Percentiles rank a stretch among this genome's conserved stretches.
phyloP scores from a whole-genome alignment of 1,140 invertebrate species.

The Conus ventricosus region DNA sequence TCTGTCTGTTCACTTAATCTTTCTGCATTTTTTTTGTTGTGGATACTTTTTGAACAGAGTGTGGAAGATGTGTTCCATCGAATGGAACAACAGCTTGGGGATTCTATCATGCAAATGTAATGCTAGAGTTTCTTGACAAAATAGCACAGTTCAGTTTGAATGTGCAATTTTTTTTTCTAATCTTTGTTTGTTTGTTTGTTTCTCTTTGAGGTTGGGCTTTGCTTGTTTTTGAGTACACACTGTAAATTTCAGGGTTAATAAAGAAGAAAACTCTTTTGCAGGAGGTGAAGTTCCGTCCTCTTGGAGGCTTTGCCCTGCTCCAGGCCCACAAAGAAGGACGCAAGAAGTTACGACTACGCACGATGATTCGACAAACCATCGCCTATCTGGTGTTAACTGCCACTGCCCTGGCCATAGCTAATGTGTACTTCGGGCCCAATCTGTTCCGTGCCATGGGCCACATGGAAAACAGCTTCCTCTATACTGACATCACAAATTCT shows the following conservation, averaged over 20 bases:
- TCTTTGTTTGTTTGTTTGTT: too few relatives aligned
- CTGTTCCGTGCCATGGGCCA: conserved; percentile 48
- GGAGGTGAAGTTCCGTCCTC: conserved; percentile 67
- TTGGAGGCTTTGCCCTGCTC: conserved; percentile 66
- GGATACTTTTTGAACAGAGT: too few relatives aligned
- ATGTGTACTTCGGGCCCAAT: conserved; percentile 51
- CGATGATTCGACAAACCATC: conserved; percentile 62
- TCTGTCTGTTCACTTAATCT: too few relatives aligned
- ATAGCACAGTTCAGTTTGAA: too few relatives aligned
- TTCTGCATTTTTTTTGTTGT: too few relatives aligned
- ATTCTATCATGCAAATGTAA: too few relatives aligned
- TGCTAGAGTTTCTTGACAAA: too few relatives aligned
- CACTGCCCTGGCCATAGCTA: conserved; percentile 59
- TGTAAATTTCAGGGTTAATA: not conserved
- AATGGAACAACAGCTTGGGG: too few relatives aligned
- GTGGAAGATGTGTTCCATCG: too few relatives aligned
- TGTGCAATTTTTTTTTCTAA: too few relatives aligned
- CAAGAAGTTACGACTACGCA: conserved; percentile 60
- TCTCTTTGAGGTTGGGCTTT: not conserved
- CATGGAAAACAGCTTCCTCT: conserved; percentile 50
- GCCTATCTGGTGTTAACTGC: conserved; percentile 63
- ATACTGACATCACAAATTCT: conserved; percentile 17
- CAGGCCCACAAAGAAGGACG: conserved; percentile 67
- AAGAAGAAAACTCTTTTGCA: conserved; percentile 39
- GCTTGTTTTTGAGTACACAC: not conserved